A percentile compares a stretch with the other conserved stretches of the same genome.
Evolutionary conservation across 2,113 vertebrate genomes (phyloP).

Genomic region (Pandion haliaetus): DNA sequence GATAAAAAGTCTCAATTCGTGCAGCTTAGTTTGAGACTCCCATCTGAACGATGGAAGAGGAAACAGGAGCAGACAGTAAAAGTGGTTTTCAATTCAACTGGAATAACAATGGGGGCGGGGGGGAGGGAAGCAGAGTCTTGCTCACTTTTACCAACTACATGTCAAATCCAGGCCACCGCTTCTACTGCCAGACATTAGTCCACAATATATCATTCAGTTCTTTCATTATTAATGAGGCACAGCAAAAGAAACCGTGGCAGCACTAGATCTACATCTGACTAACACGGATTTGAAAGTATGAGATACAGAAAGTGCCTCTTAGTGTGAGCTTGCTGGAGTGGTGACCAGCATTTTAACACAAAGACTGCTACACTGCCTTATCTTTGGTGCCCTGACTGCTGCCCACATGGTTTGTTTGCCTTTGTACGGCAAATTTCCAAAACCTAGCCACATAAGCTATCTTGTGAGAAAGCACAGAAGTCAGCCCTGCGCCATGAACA

Average conservation of each 20-base stretch:
- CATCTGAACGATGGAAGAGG: not conserved
- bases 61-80: not conserved
- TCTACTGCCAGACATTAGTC: not conserved
- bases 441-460: not conserved
- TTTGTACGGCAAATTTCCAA: not conserved
- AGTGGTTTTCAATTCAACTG: not conserved
- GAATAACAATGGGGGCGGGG: not conserved
- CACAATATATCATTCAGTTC: not conserved
- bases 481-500: not conserved
- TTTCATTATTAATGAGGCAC: constrained; percentile 43
- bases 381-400: not conserved
- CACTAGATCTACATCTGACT: not conserved
- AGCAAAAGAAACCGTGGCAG: not conserved
- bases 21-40: not conserved
- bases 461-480: not conserved
- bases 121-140: not conserved
- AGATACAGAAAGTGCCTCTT: not conserved
- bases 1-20: not conserved
- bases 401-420: not conserved
- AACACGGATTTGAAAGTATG: not conserved
- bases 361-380: not conserved
- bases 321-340: not conserved
- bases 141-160: not conserved
- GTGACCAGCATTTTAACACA: not conserved
- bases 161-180: constrained; percentile 22